Evolutionary conservation across 2,888 invertebrate species (phyloP).

Genomic region (Netelia virgata): DNA sequence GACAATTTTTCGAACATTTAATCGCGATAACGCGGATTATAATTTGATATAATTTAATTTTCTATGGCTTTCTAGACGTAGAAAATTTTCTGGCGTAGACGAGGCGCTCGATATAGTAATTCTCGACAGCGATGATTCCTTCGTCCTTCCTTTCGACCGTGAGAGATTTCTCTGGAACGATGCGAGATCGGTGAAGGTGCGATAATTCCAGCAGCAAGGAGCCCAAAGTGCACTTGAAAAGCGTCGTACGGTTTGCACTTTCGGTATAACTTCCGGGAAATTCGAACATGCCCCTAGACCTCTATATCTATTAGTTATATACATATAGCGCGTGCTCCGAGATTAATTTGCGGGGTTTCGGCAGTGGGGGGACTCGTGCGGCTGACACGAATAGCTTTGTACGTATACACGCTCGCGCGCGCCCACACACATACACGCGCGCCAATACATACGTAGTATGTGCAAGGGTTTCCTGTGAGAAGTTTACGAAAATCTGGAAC

Average conservation of each 20-base stretch:
- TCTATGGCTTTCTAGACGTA: no score
- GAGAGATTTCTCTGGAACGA: constrained; percentile 21
- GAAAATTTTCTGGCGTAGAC: no score
- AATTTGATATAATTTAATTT: no score
- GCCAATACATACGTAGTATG: background rate
- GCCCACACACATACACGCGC: background rate
- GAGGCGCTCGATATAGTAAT: no score
- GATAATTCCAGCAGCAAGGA: constrained; percentile 43
- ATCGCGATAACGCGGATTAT: no score
- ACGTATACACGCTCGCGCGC: background rate
- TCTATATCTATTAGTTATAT: constrained; percentile 32
- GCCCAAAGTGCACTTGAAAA: constrained; percentile 35
- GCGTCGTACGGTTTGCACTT: constrained; percentile 39
- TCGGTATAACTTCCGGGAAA: constrained; percentile 35
- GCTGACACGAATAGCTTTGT: constrained; percentile 29
- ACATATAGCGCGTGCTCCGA: constrained; percentile 1
- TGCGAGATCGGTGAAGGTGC: constrained; percentile 22
- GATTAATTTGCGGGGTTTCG: constrained; percentile 39
- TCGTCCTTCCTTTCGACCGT: constrained; percentile 5
- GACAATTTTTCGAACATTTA: no score
- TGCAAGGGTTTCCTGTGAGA: constrained; percentile 1
- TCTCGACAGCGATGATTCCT: background rate
- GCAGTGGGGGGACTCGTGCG: constrained; percentile 19
- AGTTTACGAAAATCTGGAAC: constrained; percentile 61
- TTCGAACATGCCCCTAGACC: constrained; percentile 40